Base-by-base conservation (phyloP, 1,140 invertebrate genomes). In the Drosophila ambigua region DNA sequence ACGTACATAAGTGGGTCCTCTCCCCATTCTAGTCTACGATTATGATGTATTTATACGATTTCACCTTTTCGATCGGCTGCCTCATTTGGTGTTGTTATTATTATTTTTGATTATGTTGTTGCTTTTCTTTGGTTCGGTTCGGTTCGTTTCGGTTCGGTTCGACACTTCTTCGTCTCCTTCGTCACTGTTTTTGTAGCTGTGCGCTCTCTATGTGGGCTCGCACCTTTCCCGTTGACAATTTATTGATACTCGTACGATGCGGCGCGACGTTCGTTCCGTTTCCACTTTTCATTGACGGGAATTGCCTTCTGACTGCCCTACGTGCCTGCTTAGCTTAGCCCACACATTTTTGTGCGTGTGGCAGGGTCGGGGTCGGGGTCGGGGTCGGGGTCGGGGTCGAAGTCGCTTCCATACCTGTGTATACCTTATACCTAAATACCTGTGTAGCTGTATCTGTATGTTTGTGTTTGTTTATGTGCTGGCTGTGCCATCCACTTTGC, bases 261-360 rank as follows among this genome's bases (percentile, higher is more conserved):
- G 31, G 31, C 31, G 35, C 26, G 5, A 28, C 7, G 35, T 39
- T 39, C 35, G 35, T 39, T 39, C 35, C 45, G 45, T 60, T 60
- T 45, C 46, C 28, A 64, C 35, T 64, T 52, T 54, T 54, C 51
- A 64, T 64, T 64, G 61, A 55, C 51, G 54, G 55, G 28, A 45
- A 64, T 46, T 53, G 43, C 49, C 24, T 39, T 41, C 23, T 15
- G 31, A 16, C 39, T 41, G n/a, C 16, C 20, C 39, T 54, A 15
- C n/a, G 24, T 39, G 35, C 11, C 43, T 28, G 51, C 16, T 26
- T 43, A 28, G 20, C 61, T 26, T 43, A 28, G 20, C 61, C 51
- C 49, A 46, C 51, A 26, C 50, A 26, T 52, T 39, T 13, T 39
- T 39, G 35, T 39, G 35, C 35, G 35, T 39, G 35, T 39, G 35